Evolutionary conservation across 2,888 invertebrate genomes (phyloP).

Genomic region (Acanthosepion pharaonis): DNA sequence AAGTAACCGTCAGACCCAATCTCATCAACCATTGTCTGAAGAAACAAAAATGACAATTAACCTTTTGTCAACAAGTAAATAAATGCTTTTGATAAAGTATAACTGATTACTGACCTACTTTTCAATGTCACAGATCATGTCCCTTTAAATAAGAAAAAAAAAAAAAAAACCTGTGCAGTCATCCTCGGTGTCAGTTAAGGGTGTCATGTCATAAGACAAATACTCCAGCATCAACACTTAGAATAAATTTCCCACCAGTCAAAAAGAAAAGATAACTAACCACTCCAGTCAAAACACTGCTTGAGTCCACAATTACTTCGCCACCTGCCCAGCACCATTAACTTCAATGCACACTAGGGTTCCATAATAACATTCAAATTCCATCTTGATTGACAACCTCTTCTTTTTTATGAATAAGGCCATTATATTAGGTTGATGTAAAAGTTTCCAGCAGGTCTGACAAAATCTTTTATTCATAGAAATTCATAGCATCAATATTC

Average conservation of each 20-base stretch:
- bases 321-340: background rate
- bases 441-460: background rate
- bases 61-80: background rate
- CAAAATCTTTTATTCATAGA: too few species aligned
- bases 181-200: background rate
- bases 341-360: background rate
- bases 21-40: background rate
- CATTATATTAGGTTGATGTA: background rate
- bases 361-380: background rate
- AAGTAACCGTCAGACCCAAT: background rate
- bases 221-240: background rate
- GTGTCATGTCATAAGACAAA: background rate
- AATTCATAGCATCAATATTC: too few species aligned
- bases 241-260: background rate
- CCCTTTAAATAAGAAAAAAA: background rate
- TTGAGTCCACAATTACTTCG: background rate
- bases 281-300: background rate
- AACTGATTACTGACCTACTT: background rate
- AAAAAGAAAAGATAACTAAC: background rate
- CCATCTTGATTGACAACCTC: constrained; percentile 3
- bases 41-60: background rate
- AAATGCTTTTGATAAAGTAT: background rate
- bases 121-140: background rate
- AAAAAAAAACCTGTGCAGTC: background rate
- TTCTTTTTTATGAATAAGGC: background rate